Percentiles rank a stretch among this genome's conserved stretches.
Evolutionary conservation across 37 sponge, comb jelly and placozoan genomes (phyloP).

Genomic region (Beroe forskalii): DNA sequence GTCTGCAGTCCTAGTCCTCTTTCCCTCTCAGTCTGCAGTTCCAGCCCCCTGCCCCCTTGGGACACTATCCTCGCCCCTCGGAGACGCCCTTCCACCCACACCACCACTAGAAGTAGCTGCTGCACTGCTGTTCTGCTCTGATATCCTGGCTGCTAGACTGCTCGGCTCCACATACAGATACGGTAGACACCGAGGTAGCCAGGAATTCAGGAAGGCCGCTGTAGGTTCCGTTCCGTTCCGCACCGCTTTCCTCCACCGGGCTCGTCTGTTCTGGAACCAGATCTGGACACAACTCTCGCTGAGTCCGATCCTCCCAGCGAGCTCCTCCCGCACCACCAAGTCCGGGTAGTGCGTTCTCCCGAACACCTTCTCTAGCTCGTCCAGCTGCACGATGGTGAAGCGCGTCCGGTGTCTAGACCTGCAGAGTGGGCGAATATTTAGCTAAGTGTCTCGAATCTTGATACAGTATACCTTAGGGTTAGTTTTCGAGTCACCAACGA

Average conservation of each 20-base stretch:
- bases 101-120: too few relatives aligned
- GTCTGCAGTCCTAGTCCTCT: too few relatives aligned
- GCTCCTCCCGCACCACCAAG: constrained; percentile 42
- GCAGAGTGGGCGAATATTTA: too few relatives aligned
- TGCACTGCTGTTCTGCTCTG: too few relatives aligned
- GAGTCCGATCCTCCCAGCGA: constrained; percentile 24
- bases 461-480: too few relatives aligned
- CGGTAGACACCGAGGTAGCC: constrained; percentile 45
- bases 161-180: constrained; percentile 23
- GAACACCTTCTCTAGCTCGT: constrained; percentile 64
- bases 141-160: neutral
- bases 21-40: too few relatives aligned
- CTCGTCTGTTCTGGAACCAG: constrained; percentile 57
- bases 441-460: too few relatives aligned
- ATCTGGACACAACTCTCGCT: constrained; percentile 65
- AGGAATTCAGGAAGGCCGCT: constrained; percentile 43
- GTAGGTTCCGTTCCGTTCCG: constrained; percentile 55
- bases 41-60: too few relatives aligned
- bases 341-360: constrained; percentile 50
- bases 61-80: too few relatives aligned
- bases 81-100: too few relatives aligned
- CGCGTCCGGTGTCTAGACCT: constrained; percentile 53
- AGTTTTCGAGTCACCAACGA: too few relatives aligned
- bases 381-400: constrained; percentile 60
- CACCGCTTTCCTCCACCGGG: constrained; percentile 59